These are phyloP conservation scores for Eilema griseolum DNA, from an alignment of 2,888 invertebrate species.

Conservation along the genomic window DNA sequence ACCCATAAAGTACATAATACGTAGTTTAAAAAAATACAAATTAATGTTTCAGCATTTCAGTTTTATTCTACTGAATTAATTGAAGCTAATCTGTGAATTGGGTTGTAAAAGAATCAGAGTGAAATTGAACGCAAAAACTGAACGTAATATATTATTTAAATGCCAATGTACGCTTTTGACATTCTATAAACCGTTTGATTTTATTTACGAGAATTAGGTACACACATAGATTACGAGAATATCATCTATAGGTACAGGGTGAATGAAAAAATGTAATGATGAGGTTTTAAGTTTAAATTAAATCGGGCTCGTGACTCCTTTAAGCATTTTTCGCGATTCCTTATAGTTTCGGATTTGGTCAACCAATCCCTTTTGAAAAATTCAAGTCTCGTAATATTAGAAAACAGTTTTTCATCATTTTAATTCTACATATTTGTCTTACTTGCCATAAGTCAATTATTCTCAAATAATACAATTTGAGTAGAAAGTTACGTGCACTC, in stretches of 20 bases:
- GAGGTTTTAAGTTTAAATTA: too few relatives aligned
- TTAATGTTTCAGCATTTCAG: constrained; percentile 6
- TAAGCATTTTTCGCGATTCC: too few relatives aligned
- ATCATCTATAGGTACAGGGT: too few relatives aligned
- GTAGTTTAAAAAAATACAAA: background rate
- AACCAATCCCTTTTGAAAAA: too few relatives aligned
- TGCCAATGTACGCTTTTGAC: background rate
- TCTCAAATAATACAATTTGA: background rate
- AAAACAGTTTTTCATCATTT: background rate
- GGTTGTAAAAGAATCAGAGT: constrained; percentile 6
- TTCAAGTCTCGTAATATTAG: background rate
- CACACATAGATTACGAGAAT: too few relatives aligned
- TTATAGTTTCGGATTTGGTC: too few relatives aligned
- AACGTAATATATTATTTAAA: constrained; percentile 8
- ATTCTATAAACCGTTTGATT: background rate
- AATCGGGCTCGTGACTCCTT: too few relatives aligned
- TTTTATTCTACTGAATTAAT: constrained; percentile 13
- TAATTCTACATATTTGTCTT: background rate
- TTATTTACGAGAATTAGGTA: background rate
- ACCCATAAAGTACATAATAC: background rate
- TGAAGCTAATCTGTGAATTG: constrained; percentile 12
- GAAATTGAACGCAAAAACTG: constrained; percentile 7
- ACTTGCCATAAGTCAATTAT: background rate
- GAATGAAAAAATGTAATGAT: too few relatives aligned
- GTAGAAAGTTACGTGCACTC: background rate